Conservation (phyloP, 1,140 invertebrate species). For the Pissodes strobi region DNA sequence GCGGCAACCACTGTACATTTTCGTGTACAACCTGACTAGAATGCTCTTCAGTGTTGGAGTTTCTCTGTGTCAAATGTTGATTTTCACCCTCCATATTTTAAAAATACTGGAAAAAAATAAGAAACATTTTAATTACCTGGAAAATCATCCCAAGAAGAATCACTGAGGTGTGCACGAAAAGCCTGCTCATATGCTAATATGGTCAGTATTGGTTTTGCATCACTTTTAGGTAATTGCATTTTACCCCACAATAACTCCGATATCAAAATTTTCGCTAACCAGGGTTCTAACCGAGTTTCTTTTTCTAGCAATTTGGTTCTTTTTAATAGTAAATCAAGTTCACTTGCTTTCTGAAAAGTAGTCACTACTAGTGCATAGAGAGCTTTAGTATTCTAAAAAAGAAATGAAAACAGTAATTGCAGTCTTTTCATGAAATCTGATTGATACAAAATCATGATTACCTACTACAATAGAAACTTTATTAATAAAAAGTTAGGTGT, state of each 20-base stretch:
- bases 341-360: conserved; percentile 68
- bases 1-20: conserved; percentile 55
- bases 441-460: too few species aligned
- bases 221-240: conserved; percentile 63
- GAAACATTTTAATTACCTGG: conserved; percentile 47
- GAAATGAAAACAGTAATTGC: too few species aligned
- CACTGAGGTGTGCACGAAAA: conserved; percentile 56
- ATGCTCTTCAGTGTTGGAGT: too few species aligned
- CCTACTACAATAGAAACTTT: neutral
- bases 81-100: conserved; percentile 27
- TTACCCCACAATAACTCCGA: conserved; percentile 84
- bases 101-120: conserved; percentile 41
- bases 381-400: conserved; percentile 70
- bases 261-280: conserved; percentile 75
- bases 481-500: too few species aligned
- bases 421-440: too few species aligned
- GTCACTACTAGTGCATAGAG: conserved; percentile 74
- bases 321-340: conserved; percentile 68
- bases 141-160: conserved; percentile 41
- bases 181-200: conserved; percentile 68
- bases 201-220: conserved; percentile 71
- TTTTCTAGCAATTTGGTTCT: conserved; percentile 67
- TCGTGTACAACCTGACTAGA: conserved; percentile 9
- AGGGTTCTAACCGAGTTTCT: conserved; percentile 69
- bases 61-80: conserved; percentile 11